Conservation (phyloP, 2,113 vertebrate species). For the Tachycineta bicolor region DNA sequence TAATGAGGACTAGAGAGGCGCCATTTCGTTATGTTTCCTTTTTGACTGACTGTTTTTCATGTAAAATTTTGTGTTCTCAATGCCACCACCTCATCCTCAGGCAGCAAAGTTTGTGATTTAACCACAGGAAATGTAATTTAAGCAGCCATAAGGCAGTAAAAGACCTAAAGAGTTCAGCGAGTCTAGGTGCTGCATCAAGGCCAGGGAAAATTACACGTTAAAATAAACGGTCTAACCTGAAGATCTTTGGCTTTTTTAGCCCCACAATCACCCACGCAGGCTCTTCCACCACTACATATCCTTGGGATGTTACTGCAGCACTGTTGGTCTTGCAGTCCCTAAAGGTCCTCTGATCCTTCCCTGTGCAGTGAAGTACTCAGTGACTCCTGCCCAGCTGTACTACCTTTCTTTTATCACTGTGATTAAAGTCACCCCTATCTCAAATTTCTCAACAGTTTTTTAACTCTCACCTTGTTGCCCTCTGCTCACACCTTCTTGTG, state of each 20-base stretch:
- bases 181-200: neutral
- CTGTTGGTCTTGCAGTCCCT: neutral
- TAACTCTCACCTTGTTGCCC: neutral
- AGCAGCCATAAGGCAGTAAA: neutral
- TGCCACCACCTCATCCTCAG: neutral
- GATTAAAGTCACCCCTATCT: neutral
- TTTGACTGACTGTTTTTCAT: neutral
- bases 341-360: neutral
- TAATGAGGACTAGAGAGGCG: neutral
- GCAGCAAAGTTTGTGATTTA: neutral
- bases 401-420: neutral
- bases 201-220: neutral
- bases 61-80: neutral
- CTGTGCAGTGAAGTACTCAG: neutral
- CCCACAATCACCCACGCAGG: neutral
- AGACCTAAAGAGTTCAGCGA: neutral
- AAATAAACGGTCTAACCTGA: neutral
- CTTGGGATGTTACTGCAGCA: neutral
- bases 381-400: neutral
- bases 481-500: neutral
- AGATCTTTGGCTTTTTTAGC: neutral
- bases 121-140: neutral
- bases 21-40: fast-evolving
- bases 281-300: neutral
- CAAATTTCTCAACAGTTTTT: neutral